Percentiles rank a stretch among this genome's conserved stretches.
Conservation (phyloP, 2,888 invertebrate genomes). For the Erynnis tages region DNA sequence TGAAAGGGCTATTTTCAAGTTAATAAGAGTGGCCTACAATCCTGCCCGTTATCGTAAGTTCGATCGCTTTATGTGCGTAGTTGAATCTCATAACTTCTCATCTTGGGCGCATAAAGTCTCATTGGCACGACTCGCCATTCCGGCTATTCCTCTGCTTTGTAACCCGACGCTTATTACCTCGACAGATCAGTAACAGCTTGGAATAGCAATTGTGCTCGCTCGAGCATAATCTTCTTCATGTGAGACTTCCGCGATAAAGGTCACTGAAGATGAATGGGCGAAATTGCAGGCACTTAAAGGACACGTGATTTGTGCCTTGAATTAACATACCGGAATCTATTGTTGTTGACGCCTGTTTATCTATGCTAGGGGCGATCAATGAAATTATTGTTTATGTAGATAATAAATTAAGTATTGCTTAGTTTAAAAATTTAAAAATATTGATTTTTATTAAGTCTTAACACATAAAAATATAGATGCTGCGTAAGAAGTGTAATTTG, state of each 20-base stretch:
- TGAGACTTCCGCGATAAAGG: constrained; percentile 43
- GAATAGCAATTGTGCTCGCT: constrained; percentile 43
- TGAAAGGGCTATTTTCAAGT: no score
- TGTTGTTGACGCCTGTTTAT: no score
- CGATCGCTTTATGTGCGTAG: constrained; percentile 44
- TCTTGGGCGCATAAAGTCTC: constrained; percentile 50
- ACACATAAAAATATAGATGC: no score
- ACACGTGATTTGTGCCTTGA: no score
- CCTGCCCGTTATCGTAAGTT: constrained; percentile 34
- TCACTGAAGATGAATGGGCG: constrained; percentile 39
- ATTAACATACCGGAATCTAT: no score
- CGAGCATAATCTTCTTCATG: constrained; percentile 41
- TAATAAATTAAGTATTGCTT: no score
- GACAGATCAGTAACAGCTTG: constrained; percentile 49
- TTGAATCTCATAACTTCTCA: constrained; percentile 50
- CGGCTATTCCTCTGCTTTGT: constrained; percentile 44
- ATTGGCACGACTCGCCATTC: constrained; percentile 48
- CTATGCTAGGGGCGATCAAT: no score
- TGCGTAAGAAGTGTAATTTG: no score
- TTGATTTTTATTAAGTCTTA: no score
- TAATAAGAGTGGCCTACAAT: not conserved
- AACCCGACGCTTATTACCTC: constrained; percentile 56
- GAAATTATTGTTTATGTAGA: no score
- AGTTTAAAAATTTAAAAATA: no score
- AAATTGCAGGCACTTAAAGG: constrained; percentile 30